Evolutionary conservation across 2,888 invertebrate species (phyloP).

Genomic region (Acrobasis suavella): DNA sequence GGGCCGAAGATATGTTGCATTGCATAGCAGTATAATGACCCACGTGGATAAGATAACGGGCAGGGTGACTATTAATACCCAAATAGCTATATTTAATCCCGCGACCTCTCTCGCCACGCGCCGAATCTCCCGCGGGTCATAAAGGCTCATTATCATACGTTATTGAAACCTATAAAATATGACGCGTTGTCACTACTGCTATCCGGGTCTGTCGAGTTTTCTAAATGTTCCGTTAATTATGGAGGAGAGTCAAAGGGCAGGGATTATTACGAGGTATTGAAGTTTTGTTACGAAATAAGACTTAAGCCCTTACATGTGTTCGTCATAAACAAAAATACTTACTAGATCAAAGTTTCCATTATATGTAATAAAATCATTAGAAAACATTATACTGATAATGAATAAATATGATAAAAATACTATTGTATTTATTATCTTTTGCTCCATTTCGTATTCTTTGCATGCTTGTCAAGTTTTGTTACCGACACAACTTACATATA

Average conservation of each 20-base stretch:
- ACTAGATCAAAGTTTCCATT: too few relatives aligned
- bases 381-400: too few relatives aligned
- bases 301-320: too few relatives aligned
- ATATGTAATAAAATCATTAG: too few relatives aligned
- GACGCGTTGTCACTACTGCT: not conserved
- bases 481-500: too few relatives aligned
- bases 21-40: not conserved
- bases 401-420: too few relatives aligned
- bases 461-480: too few relatives aligned
- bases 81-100: not conserved
- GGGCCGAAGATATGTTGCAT: not conserved
- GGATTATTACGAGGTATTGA: not conserved
- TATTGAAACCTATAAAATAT: slow-evolving; percentile 4
- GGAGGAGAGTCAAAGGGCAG: not conserved
- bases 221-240: slow-evolving; percentile 5
- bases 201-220: slow-evolving; percentile 9
- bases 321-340: too few relatives aligned
- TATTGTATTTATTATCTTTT: too few relatives aligned
- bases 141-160: slow-evolving; percentile 12
- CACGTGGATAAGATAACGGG: not conserved
- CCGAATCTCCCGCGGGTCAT: not conserved
- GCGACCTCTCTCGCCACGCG: not conserved
- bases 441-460: too few relatives aligned
- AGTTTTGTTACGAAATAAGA: not conserved
- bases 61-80: not conserved